Evolutionary conservation across 2,797 vertebrate species (phyloP), one percentile per base, ranked within the genome.

Genomic region (Adrianichthys oophorus): DNA sequence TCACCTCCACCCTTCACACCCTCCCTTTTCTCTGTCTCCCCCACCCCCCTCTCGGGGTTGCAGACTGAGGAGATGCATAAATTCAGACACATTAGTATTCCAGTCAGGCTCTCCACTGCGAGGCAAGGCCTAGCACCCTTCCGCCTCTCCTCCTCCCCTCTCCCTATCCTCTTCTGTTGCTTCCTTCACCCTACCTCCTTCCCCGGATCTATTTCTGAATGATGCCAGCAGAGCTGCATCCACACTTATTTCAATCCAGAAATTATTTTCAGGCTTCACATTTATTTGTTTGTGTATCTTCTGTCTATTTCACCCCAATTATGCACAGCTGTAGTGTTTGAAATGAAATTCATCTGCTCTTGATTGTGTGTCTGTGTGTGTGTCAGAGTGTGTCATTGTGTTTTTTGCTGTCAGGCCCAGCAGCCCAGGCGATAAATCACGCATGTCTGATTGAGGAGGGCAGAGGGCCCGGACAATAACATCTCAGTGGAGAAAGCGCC

Each of bases 1-100:
- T 84, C 81, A 87, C 84, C 84, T 86, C 84, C 78, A 81, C 69
- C 81, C 84, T 32, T 84, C 76, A 62, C 85, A 70, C 80, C 74
- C 80, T 37, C 70, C 64, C 61, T 40, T 26, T 48, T 53, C 40
- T 66, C 62, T 57, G 51, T 24, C 52, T 80, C 72, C 74, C 78
- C 80, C 72, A 78, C 76, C 80, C 76, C 83, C 86, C 85, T 85
- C 85, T 87, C 83, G 76, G 87, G 87, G 90, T 86, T 90, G 89
- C 90, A 91, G 90, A 88, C 90, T 89, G 89, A 90, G 89, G 84
- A 90, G 89, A 90, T 91, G 91, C 90, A 92, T 92, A 91, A 90
- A 91, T 92, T 91, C 91, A 85, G 62, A 80, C 78, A 65, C 89
- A 92, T 92, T 92, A 92, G 91, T 92, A 92, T 92, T 92, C 91